These are phyloP conservation scores for Misgurnus anguillicaudatus DNA, from an alignment of 2,113 vertebrate species.

Conservation along the genomic window DNA sequence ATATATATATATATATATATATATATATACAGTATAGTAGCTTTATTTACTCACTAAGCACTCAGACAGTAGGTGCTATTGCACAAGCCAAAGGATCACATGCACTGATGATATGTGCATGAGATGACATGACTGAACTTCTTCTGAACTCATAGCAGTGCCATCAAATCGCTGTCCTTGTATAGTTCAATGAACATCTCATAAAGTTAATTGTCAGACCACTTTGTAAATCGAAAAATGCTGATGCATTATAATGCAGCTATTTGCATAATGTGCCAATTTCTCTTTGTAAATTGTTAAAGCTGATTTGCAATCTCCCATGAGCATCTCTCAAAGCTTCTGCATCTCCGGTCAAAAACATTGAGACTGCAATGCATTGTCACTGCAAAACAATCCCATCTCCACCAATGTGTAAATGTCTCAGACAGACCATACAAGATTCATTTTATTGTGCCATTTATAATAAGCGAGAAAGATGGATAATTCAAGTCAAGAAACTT, in stretches of 20 bases:
- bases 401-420: background rate
- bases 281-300: conserved; percentile 30
- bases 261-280: conserved; percentile 46
- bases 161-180: conserved; percentile 23
- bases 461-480: conserved; percentile 41
- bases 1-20: too few relatives aligned
- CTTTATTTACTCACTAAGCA: background rate
- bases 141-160: conserved; percentile 30
- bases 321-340: conserved; percentile 26
- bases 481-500: conserved; percentile 41
- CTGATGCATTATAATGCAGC: conserved; percentile 38
- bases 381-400: background rate
- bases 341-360: background rate
- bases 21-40: background rate
- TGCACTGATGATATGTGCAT: background rate
- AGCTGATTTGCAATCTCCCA: conserved; percentile 30
- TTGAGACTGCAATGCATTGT: background rate
- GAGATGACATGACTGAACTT: conserved; percentile 38
- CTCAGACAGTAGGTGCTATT: background rate
- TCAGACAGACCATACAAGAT: conserved; percentile 30
- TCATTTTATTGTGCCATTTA: conserved; percentile 53
- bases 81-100: background rate
- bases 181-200: conserved; percentile 20
- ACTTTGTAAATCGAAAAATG: conserved; percentile 37
- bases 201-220: conserved; percentile 11